phyloP scores from a whole-genome alignment of 2,797 vertebrate genomes.

The Champsocephalus esox region DNA sequence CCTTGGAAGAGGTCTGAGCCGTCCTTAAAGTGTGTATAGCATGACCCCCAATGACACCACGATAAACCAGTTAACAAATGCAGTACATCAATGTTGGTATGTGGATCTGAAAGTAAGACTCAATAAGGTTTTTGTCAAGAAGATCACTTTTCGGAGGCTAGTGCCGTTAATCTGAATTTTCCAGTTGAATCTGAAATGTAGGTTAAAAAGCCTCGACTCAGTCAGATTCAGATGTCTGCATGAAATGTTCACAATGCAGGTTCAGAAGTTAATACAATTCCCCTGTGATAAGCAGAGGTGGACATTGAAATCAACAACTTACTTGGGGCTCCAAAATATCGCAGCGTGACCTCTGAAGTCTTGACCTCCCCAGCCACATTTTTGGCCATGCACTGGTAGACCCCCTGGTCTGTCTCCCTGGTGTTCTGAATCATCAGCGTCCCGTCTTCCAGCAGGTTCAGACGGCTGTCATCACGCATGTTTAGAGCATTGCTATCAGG shows the following conservation, averaged over 20 bases:
- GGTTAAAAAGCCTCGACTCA: background rate
- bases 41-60: background rate
- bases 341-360: conserved; percentile 95
- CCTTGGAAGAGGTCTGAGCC: too few relatives aligned
- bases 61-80: background rate
- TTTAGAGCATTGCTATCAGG: conserved; percentile 93
- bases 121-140: background rate
- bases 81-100: background rate
- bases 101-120: background rate
- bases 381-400: conserved; percentile 99
- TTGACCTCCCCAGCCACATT: conserved; percentile 97
- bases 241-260: background rate
- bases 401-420: conserved; percentile 94
- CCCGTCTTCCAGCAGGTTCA: conserved; percentile 96
- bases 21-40: background rate
- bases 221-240: background rate
- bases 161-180: background rate
- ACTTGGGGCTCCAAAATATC: conserved; percentile 96
- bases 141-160: background rate
- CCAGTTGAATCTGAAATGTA: background rate
- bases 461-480: conserved; percentile 94
- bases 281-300: background rate
- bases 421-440: conserved; percentile 98
- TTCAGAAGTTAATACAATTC: background rate
- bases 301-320: conserved; percentile 57